A percentile compares a stretch with the other conserved stretches of the same genome.
Evolutionary conservation across 2,888 invertebrate species (phyloP).

Genomic region (Poecilus cupreus): DNA sequence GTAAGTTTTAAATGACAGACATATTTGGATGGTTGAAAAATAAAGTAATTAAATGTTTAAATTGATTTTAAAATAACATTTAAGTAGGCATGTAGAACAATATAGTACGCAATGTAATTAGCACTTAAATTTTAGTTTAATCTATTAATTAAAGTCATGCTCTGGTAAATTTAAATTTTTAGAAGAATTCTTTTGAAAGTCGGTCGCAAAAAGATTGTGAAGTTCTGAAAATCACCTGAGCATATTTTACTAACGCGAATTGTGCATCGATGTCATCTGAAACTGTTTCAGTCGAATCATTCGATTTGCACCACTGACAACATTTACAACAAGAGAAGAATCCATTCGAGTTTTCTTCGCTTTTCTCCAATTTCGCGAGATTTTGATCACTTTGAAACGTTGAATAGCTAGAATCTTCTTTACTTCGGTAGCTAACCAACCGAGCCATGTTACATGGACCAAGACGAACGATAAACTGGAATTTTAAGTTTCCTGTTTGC

Average conservation of each 20-base stretch:
- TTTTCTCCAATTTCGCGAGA: background rate
- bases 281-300: slow-evolving; percentile 64
- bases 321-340: slow-evolving; percentile 57
- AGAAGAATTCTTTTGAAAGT: slow-evolving; percentile 32
- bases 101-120: background rate
- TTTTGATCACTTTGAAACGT: slow-evolving; percentile 60
- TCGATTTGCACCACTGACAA: slow-evolving; percentile 61
- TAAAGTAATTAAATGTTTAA: no score
- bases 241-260: slow-evolving; percentile 46
- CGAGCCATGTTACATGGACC: slow-evolving; percentile 62
- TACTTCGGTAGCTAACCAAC: slow-evolving; percentile 64
- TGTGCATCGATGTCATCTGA: slow-evolving; percentile 65
- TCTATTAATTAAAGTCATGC: slow-evolving; percentile 37
- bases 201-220: background rate
- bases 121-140: background rate
- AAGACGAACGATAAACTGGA: slow-evolving; percentile 19
- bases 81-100: background rate
- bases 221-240: slow-evolving; percentile 18
- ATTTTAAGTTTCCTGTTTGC: slow-evolving; percentile 30
- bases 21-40: no score
- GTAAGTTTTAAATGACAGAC: background rate
- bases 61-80: slow-evolving; percentile 3
- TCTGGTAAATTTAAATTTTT: slow-evolving; percentile 36
- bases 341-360: background rate
- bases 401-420: slow-evolving; percentile 63